Conservation (phyloP, 2,113 vertebrate genomes). For the Saccopteryx leptura region DNA sequence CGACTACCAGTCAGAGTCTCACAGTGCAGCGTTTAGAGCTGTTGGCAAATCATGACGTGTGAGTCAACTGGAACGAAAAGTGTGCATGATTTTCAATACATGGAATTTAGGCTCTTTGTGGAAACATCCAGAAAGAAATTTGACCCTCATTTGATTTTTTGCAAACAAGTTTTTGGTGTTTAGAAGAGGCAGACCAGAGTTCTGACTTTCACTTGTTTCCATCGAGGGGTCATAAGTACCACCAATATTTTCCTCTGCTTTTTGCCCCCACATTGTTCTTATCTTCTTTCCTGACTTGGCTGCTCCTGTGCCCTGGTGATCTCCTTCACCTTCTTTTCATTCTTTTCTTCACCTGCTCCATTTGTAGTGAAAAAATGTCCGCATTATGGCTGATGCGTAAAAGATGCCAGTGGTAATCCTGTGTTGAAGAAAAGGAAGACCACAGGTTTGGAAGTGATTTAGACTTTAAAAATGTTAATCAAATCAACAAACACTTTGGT, state of each 20-base stretch:
- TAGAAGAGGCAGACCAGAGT: not conserved
- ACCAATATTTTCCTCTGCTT: not conserved
- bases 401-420: too few species aligned
- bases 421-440: not conserved
- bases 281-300: not conserved
- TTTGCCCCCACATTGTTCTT: fast-evolving
- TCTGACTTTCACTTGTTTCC: too few species aligned
- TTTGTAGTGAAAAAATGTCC: not conserved
- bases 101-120: not conserved
- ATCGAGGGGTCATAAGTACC: not conserved
- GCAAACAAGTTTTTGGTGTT: too few species aligned
- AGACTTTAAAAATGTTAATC: not conserved
- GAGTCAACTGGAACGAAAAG: not conserved
- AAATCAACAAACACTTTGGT: not conserved
- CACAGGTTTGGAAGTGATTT: not conserved
- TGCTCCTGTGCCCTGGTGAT: fast-evolving
- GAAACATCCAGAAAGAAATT: not conserved
- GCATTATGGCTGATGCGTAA: fast-evolving
- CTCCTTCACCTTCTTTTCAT: fast-evolving
- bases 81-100: not conserved
- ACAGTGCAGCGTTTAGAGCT: fast-evolving
- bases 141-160: not conserved
- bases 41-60: not conserved
- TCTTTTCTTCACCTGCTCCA: not conserved
- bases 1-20: not conserved